Base-by-base conservation (phyloP, 2,797 vertebrate species). In the Antennarius maculatus region DNA sequence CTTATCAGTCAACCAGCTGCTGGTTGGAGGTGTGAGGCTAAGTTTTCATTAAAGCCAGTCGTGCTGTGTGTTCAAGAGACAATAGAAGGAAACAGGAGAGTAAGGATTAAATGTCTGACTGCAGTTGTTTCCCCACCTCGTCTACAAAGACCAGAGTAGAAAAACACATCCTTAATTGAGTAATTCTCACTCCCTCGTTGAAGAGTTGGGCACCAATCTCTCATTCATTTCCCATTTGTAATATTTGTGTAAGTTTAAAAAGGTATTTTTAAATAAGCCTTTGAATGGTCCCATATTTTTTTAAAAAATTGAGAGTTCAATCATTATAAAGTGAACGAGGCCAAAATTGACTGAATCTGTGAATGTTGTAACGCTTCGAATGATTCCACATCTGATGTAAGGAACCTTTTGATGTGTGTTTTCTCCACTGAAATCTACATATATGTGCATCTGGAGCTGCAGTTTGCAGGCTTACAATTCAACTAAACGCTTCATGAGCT, bases 241-340 rank as follows among this genome's bases (percentile, higher is more conserved):
- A 74, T 86, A 81, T 86, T 65, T 67, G 63, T 87, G 76, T 86
- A 80, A 71, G 59, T 78, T 82, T 70, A 80, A 78, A 56, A 74
- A 29, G 47, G 47, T 72, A 46, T 71, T 62, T 77, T 76, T 66
- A 76, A 76, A 66, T 58, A 56, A 81, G 54, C 63, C 68, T 89
- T 77, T 87, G 54, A 90, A 77, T 87, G 81, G 88, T 78, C 80
- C 82, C 51, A 23, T 90, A 87, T 34, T 34, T 34, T 34, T 90
- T 90, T 85, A 85, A 91, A 80, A 85, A 86, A 91, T 78, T 77
- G 64, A 76, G 31, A 58, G 48, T 74, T 69, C 15, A 76, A 60
- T 76, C 23, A 18, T 61, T 71, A 46, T 67, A 62, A 51, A 61
- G 67, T 71, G 68, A 54, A 80, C 64, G 72, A 87, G 63, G 72